Conservation (phyloP, 2,797 vertebrate species). For the Cynopterus sphinx region DNA sequence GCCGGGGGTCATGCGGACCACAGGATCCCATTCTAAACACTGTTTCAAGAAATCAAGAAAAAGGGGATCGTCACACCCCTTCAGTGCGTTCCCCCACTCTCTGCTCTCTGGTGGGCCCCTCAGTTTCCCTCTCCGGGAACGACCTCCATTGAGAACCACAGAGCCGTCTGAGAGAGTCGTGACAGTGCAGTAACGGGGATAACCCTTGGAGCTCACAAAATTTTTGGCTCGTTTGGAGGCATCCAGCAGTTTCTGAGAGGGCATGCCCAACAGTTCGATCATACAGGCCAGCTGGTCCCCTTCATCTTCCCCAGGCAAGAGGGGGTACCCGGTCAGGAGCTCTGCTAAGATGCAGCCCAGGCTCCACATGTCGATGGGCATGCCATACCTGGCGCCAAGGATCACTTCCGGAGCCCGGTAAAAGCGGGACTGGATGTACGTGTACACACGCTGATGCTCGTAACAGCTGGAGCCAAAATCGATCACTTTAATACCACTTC, state of each 20-base stretch:
- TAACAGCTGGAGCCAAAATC: slow-evolving; percentile 99
- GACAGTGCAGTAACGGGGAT: slow-evolving; percentile 96
- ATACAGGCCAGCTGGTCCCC: slow-evolving; percentile 98
- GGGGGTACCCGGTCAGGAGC: slow-evolving; percentile 96
- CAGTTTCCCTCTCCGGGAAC: slow-evolving; percentile 95
- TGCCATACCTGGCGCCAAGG: slow-evolving; percentile 97
- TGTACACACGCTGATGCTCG: slow-evolving; percentile 98
- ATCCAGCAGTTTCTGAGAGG: slow-evolving; percentile 95
- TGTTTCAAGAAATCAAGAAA: slow-evolving; percentile 99
- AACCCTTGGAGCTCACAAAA: slow-evolving; percentile 98
- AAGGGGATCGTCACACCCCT: slow-evolving; percentile 96
- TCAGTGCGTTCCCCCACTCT: slow-evolving; percentile 94
- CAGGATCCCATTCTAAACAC: slow-evolving; percentile 99
- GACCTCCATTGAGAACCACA: slow-evolving; percentile 92
- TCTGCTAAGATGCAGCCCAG: slow-evolving; percentile 98
- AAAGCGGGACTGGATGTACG: slow-evolving; percentile 99
- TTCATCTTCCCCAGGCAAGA: slow-evolving; percentile 98
- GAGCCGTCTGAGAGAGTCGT: slow-evolving; percentile 95
- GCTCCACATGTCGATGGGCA: slow-evolving; percentile 99
- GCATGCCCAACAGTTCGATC: slow-evolving; percentile 97
- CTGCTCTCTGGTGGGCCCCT: slow-evolving; percentile 95
- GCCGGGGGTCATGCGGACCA: slow-evolving; percentile 94
- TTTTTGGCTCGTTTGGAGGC: slow-evolving; percentile 98
- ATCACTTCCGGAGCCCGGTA: slow-evolving; percentile 99
- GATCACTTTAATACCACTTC: slow-evolving; percentile 99